These are phyloP conservation scores for Agraylea sexmaculata DNA, from an alignment of 1,140 invertebrate genomes.

Conservation along the genomic window DNA sequence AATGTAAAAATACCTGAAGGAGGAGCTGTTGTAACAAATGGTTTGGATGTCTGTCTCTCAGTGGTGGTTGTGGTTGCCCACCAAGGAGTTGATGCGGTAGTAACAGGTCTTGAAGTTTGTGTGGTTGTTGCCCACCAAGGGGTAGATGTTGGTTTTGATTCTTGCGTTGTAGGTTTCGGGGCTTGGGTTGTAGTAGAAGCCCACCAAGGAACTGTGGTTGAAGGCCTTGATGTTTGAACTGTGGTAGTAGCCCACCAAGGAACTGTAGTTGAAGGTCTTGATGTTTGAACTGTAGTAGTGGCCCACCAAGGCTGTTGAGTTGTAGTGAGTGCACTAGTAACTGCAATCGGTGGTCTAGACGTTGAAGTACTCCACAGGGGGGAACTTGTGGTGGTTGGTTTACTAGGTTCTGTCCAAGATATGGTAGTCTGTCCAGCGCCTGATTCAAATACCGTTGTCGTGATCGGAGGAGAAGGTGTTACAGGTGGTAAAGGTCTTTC, in stretches of 20 bases:
- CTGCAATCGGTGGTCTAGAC: too few species aligned
- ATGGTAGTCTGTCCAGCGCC: slow-evolving; percentile 4
- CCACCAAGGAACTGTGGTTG: slow-evolving; percentile 41
- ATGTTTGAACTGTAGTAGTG: slow-evolving; percentile 13
- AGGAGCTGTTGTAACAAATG: slow-evolving; percentile 1
- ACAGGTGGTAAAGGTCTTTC: slow-evolving; percentile 50
- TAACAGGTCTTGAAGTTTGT: slow-evolving; percentile 16
- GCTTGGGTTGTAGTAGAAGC: slow-evolving; percentile 32
- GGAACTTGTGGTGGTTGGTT: slow-evolving; percentile 20
- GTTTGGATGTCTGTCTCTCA: slow-evolving; percentile 5
- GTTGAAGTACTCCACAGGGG: too few species aligned
- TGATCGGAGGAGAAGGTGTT: slow-evolving; percentile 57
- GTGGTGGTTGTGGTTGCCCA: slow-evolving; percentile 24
- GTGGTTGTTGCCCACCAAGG: slow-evolving; percentile 31
- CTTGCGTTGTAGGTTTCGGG: slow-evolving; percentile 31
- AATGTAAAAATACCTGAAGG: not conserved
- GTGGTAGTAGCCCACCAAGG: slow-evolving; percentile 27
- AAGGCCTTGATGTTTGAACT: slow-evolving; percentile 25
- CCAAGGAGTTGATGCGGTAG: slow-evolving; percentile 18
- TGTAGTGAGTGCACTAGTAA: slow-evolving; percentile 25
- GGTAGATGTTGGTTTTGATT: slow-evolving; percentile 19
- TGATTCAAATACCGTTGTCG: slow-evolving; percentile 44
- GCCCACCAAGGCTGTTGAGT: slow-evolving; percentile 17
- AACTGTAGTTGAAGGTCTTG: slow-evolving; percentile 18
- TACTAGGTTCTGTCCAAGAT: not conserved